phyloP scores from a whole-genome alignment of 2,797 vertebrate species.

The Telmatherina bonti region DNA sequence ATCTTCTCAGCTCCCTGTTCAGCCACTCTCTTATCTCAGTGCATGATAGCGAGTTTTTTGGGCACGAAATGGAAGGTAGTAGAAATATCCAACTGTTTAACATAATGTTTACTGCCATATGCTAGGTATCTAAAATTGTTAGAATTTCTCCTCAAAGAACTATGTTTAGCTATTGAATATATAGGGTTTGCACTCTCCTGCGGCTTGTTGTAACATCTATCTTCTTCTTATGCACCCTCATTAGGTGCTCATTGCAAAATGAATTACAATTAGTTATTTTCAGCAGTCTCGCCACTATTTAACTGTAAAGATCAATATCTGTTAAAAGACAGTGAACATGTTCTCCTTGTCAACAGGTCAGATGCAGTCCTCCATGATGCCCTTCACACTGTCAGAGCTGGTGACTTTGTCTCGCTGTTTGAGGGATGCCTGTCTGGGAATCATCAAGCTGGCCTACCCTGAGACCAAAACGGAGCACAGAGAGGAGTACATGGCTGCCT shows the following conservation, averaged over 20 bases:
- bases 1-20: conserved; percentile 98
- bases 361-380: conserved; percentile 95
- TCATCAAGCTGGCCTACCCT: conserved; percentile 97
- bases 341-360: conserved; percentile 72
- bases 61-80: conserved; percentile 90
- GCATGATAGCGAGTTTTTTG: conserved; percentile 98
- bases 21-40: conserved; percentile 98
- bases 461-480: conserved; percentile 96
- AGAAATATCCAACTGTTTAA: not conserved
- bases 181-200: not conserved
- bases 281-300: conserved; percentile 14
- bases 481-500: conserved; percentile 93
- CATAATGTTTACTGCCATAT: not conserved
- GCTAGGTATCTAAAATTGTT: not conserved
- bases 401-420: conserved; percentile 93
- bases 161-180: conserved; percentile 1
- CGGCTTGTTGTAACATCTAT: not conserved
- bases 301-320: conserved; percentile 60
- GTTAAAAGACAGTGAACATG: conserved; percentile 34
- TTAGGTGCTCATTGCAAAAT: conserved; percentile 3
- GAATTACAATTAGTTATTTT: conserved; percentile 19
- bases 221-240: not conserved
- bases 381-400: conserved; percentile 93
- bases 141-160: not conserved
- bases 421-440: conserved; percentile 95